A percentile compares a stretch with the other conserved stretches of the same genome.
Evolutionary conservation across 2,797 vertebrate genomes (phyloP).

Genomic region (Lacerta agilis): DNA sequence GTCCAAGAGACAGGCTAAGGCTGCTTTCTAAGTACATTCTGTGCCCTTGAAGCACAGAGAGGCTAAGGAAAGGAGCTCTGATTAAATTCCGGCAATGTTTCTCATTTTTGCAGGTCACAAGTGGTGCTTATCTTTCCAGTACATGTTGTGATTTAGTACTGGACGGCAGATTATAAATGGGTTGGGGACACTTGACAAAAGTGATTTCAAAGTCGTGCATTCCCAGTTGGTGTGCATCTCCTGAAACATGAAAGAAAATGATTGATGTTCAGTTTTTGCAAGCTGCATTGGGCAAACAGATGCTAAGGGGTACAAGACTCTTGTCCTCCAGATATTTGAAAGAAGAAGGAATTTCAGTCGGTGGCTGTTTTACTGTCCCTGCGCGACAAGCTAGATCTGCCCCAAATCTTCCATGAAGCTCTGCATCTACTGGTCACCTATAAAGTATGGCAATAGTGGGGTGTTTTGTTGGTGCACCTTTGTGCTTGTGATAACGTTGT

Average conservation of each 20-base stretch:
- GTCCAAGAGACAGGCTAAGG: background rate
- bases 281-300: background rate
- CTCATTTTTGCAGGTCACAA: slow-evolving; percentile 27
- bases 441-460: background rate
- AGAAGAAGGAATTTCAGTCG: background rate
- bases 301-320: background rate
- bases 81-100: slow-evolving; percentile 21
- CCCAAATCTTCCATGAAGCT: background rate
- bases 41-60: slow-evolving; percentile 13
- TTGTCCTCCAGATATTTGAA: background rate
- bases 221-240: slow-evolving; percentile 25
- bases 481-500: background rate
- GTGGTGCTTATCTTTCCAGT: accelerated
- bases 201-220: slow-evolving; percentile 26
- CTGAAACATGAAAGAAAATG: slow-evolving; percentile 28
- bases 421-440: background rate
- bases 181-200: slow-evolving; percentile 28
- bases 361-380: background rate
- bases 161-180: slow-evolving; percentile 5
- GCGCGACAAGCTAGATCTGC: background rate
- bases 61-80: background rate
- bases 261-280: background rate
- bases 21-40: slow-evolving; percentile 24
- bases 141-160: background rate
- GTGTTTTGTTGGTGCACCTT: background rate